A percentile compares a stretch with the other conserved stretches of the same genome.
Evolutionary conservation across 2,797 vertebrate genomes (phyloP).

Genomic region (Harpagifer antarcticus): DNA sequence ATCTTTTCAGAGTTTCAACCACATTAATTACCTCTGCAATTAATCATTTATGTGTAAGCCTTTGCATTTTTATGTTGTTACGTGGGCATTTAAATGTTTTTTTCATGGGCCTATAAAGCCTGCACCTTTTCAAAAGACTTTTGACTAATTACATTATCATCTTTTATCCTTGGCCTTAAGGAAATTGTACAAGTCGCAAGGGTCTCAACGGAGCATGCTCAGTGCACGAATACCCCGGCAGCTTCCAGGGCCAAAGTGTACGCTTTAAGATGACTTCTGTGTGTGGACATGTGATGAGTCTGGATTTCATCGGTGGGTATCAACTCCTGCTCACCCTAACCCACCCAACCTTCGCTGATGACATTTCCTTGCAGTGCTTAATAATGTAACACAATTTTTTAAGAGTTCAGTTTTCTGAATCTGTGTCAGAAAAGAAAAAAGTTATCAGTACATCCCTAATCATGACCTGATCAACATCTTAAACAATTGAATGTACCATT

Average conservation of each 20-base stretch:
- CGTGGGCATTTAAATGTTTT: background rate
- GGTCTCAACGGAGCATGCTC: conserved; percentile 94
- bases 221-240: conserved; percentile 92
- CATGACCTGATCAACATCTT: background rate
- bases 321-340: background rate
- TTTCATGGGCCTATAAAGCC: background rate
- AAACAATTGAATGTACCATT: background rate
- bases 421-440: too few species aligned
- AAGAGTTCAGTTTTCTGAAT: too few species aligned
- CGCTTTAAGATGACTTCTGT: conserved; percentile 98
- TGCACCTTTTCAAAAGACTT: background rate
- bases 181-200: conserved; percentile 91
- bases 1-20: background rate
- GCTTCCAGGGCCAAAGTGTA: conserved; percentile 88
- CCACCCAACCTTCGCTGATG: background rate
- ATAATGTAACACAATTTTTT: background rate
- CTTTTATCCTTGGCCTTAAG: conserved; percentile 71
- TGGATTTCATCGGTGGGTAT: conserved; percentile 94
- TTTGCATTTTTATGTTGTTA: background rate
- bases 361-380: background rate
- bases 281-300: conserved; percentile 97
- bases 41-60: background rate
- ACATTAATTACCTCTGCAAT: background rate
- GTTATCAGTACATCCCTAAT: background rate
- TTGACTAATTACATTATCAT: background rate